These are phyloP conservation scores for Pharmacophagus antenor DNA, from an alignment of 2,888 invertebrate species.

Conservation along the genomic window DNA sequence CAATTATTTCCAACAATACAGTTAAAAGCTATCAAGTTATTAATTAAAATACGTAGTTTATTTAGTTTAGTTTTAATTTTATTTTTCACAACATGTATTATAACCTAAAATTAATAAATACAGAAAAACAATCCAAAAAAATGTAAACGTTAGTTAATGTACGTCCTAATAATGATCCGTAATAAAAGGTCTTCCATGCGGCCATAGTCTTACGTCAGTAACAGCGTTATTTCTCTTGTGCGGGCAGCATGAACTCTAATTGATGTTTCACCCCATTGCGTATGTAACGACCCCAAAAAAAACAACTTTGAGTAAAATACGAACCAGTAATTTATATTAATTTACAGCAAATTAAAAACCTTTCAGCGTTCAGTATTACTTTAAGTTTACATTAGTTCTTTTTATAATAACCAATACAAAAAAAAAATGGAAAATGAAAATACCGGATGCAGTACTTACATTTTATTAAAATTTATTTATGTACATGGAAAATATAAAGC, in stretches of 20 bases:
- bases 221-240: conserved; percentile 19
- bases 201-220: conserved; percentile 10
- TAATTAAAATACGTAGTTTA: too few species aligned
- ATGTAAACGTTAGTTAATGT: neutral
- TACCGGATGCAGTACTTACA: neutral
- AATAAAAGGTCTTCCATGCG: conserved; percentile 25
- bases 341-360: conserved; percentile 1
- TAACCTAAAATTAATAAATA: too few species aligned
- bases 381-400: neutral
- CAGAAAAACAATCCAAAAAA: neutral
- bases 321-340: neutral
- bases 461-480: too few species aligned
- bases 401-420: neutral
- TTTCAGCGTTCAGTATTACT: neutral
- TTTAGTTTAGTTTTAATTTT: too few species aligned
- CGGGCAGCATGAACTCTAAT: conserved; percentile 23
- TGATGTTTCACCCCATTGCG: conserved; percentile 23
- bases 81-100: too few species aligned
- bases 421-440: neutral
- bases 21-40: too few species aligned
- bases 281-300: conserved; percentile 22
- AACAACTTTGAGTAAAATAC: conserved; percentile 2
- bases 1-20: too few species aligned
- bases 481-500: too few species aligned
- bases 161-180: neutral